These are phyloP conservation scores for Pocota personata DNA, from an alignment of 2,888 invertebrate species.

Conservation along the genomic window DNA sequence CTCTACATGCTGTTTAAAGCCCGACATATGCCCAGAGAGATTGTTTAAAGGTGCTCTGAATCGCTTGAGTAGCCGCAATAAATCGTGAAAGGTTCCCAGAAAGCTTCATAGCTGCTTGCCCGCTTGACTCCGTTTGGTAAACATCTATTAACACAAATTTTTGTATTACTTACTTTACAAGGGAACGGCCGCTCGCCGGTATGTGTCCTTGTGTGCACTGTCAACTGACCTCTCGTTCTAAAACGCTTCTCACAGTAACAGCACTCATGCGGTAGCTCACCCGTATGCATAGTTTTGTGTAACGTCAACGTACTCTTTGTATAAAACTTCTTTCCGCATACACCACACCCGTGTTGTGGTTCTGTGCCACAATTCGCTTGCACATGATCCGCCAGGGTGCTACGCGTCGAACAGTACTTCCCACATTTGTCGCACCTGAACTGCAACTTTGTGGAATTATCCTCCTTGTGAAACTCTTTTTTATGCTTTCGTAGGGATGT, in stretches of 20 bases:
- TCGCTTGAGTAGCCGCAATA: no score
- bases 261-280: conserved; percentile 79
- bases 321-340: conserved; percentile 78
- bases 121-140: no score
- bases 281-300: conserved; percentile 80
- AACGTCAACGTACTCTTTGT: conserved; percentile 78
- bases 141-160: neutral
- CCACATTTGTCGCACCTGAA: conserved; percentile 75
- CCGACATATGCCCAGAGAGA: no score
- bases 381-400: conserved; percentile 74
- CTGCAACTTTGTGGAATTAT: neutral
- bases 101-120: no score
- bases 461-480: conserved; percentile 29
- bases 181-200: conserved; percentile 81
- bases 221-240: conserved; percentile 80
- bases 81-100: no score
- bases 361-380: conserved; percentile 74
- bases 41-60: no score
- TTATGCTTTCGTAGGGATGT: conserved; percentile 22
- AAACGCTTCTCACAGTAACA: conserved; percentile 80
- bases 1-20: no score
- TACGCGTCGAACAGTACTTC: conserved; percentile 74
- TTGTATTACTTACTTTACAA: conserved; percentile 77
- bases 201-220: conserved; percentile 80
- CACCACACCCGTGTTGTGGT: conserved; percentile 75